Percentiles rank a stretch among this genome's conserved stretches.
Conservation (phyloP, 2,113 vertebrate genomes). For the Potamarius usumacintae region DNA sequence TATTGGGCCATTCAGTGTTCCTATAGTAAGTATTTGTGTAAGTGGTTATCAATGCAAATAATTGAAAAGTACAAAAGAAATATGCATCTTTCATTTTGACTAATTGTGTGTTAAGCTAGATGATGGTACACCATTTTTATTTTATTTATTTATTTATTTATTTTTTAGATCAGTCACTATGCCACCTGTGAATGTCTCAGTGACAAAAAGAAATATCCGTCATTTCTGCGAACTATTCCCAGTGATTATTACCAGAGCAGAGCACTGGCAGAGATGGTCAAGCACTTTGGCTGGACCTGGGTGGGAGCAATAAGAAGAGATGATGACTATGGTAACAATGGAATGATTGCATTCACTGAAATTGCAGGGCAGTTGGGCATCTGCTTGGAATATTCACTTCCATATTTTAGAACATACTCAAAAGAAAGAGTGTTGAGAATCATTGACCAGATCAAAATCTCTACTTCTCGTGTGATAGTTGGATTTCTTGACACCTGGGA, state of each 20-base stretch:
- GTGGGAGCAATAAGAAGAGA: constrained; percentile 33
- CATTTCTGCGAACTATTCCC: constrained; percentile 39
- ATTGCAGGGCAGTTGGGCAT: constrained; percentile 25
- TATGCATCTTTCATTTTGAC: background rate
- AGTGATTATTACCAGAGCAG: constrained; percentile 45
- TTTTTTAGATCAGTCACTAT: constrained; percentile 35
- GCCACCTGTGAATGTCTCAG: constrained; percentile 44
- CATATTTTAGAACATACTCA: constrained; percentile 50
- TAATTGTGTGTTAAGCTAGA: too few species aligned
- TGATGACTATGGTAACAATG: constrained; percentile 29
- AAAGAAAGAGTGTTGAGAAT: constrained; percentile 60
- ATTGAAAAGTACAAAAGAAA: background rate
- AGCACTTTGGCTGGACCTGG: constrained; percentile 36
- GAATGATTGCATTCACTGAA: constrained; percentile 27
- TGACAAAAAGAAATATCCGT: constrained; percentile 40
- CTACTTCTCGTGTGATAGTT: constrained; percentile 68
- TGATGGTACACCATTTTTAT: too few species aligned
- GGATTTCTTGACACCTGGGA: constrained; percentile 65
- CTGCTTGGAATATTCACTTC: constrained; percentile 35
- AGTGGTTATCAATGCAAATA: background rate
- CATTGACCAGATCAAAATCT: constrained; percentile 58
- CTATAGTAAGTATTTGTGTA: constrained; percentile 41
- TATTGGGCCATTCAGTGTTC: constrained; percentile 48
- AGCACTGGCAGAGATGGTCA: constrained; percentile 30
- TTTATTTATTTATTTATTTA: too few species aligned